Percentiles rank a stretch among this genome's conserved stretches.
phyloP scores from a whole-genome alignment of 2,113 vertebrate genomes.

The Muntiacus muntjak region DNA sequence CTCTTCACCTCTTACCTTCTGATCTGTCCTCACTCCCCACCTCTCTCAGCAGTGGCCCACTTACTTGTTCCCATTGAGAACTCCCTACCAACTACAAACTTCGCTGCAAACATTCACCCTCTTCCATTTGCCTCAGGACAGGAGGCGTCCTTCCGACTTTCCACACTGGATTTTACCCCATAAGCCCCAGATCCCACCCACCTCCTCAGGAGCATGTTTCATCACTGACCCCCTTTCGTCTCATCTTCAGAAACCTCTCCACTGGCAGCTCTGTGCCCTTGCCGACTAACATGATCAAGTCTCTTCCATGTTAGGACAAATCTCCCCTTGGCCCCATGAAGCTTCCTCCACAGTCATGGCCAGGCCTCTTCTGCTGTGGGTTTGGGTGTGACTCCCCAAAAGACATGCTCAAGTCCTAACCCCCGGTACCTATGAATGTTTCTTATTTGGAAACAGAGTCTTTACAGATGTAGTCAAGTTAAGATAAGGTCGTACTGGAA shows the following conservation, averaged over 20 bases:
- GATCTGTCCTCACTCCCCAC: no score
- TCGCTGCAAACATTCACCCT: not conserved
- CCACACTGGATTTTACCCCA: not conserved
- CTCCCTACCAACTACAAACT: not conserved
- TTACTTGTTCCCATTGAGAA: not conserved
- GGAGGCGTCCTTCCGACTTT: not conserved
- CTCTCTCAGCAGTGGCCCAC: not conserved
- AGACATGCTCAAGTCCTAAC: not conserved
- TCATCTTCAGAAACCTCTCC: not conserved
- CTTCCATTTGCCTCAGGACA: not conserved
- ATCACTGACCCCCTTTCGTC: not conserved
- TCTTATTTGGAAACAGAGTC: not conserved
- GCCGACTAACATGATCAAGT: not conserved
- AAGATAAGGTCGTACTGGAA: not conserved
- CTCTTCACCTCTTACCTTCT: not conserved
- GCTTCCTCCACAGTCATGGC: not conserved
- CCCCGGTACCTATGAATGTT: not conserved
- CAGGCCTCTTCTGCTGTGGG: not conserved
- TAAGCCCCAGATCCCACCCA: not conserved
- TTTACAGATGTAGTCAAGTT: not conserved
- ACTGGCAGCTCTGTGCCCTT: not conserved
- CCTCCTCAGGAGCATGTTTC: not conserved
- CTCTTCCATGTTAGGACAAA: not conserved
- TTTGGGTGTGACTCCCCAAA: not conserved
- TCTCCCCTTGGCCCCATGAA: not conserved